Conservation (phyloP, 2,888 invertebrate genomes). For the Cheilosia urbana region DNA sequence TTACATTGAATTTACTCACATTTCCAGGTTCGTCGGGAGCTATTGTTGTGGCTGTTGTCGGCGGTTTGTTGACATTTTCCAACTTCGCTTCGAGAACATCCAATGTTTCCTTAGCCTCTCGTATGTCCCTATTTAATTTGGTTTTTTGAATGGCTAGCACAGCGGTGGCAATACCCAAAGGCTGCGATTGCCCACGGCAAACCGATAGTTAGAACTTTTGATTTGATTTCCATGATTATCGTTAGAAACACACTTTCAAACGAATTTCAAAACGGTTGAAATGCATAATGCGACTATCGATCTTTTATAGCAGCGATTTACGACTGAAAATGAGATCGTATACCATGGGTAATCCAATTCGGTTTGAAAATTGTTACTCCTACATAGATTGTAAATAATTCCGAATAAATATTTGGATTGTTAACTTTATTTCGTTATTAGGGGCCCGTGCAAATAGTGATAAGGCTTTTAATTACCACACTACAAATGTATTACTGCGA, state of each 20-base stretch:
- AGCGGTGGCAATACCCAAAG: slow-evolving; percentile 75
- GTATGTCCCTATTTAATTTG: slow-evolving; percentile 69
- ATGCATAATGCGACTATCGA: neutral
- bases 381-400: neutral
- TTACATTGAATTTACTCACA: slow-evolving; percentile 14
- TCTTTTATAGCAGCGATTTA: slow-evolving; percentile 14
- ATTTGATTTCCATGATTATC: slow-evolving; percentile 23
- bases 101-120: slow-evolving; percentile 74
- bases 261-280: neutral
- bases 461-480: neutral
- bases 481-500: too few species aligned
- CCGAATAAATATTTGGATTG: neutral
- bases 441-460: neutral
- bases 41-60: neutral
- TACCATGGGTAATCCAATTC: neutral
- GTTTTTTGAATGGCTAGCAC: slow-evolving; percentile 77
- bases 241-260: neutral
- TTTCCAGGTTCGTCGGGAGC: neutral
- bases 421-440: neutral
- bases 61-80: slow-evolving; percentile 64
- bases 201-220: slow-evolving; percentile 59
- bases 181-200: slow-evolving; percentile 77
- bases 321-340: neutral
- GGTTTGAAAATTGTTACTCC: neutral
- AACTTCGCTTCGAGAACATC: slow-evolving; percentile 73